These are phyloP conservation scores for Aspidapion aeneum DNA, from an alignment of 2,888 invertebrate species.

Conservation along the genomic window DNA sequence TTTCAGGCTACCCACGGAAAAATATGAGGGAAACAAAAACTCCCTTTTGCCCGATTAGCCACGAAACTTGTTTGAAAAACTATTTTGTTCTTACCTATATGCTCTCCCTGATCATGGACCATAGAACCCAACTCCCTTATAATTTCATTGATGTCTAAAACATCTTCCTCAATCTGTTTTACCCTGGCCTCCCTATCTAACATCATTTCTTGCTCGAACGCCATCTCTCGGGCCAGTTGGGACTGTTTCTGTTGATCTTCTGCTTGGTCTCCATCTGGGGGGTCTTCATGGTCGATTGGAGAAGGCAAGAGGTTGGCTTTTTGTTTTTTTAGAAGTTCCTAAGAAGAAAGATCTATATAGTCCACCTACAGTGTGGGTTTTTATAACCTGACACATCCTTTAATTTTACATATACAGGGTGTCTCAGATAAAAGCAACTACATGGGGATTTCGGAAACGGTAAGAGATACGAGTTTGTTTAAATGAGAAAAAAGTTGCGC, in stretches of 20 bases:
- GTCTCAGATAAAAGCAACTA: no score
- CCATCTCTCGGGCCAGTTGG: constrained; percentile 55
- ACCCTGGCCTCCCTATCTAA: constrained; percentile 78
- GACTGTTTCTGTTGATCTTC: constrained; percentile 47
- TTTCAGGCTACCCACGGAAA: no score
- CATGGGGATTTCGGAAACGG: no score
- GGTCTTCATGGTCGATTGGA: constrained; percentile 39
- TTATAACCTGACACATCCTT: background rate
- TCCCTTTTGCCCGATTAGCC: no score
- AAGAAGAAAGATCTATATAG: constrained; percentile 26
- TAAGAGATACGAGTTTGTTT: no score
- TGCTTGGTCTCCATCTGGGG: constrained; percentile 38
- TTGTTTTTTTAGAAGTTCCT: constrained; percentile 67
- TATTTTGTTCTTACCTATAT: constrained; percentile 57
- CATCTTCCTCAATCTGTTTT: constrained; percentile 74
- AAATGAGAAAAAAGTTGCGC: no score
- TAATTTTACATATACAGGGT: no score
- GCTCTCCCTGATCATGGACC: constrained; percentile 68
- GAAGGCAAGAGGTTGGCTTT: constrained; percentile 55
- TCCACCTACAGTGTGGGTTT: background rate
- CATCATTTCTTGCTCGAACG: constrained; percentile 77
- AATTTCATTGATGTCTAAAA: constrained; percentile 79
- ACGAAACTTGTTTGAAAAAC: no score
- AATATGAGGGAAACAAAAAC: no score
- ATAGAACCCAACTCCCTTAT: constrained; percentile 72